Base-by-base conservation (phyloP, 1,140 invertebrate genomes). In the Drosophila gunungcola region DNA sequence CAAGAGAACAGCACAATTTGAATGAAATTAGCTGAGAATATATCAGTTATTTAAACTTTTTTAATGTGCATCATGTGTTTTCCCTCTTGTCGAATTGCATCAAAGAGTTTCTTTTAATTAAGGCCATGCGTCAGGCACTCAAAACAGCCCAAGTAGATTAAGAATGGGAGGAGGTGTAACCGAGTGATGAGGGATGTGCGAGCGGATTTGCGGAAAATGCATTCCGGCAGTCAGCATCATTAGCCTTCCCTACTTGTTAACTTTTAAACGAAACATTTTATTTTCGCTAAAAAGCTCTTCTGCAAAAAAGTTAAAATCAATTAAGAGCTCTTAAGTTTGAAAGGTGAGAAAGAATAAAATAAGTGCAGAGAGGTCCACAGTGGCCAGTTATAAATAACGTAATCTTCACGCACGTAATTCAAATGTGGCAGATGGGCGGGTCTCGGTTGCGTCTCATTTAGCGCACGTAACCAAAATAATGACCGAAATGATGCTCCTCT, bases 391-490 rank as follows among this genome's bases (percentile, higher is more conserved):
- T 84, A 89, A 89, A 89, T 84, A 89, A 89, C 77, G 62, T 72
- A 89, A 89, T 89, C 84, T 89, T 89, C 80, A 89, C 77, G 84
- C 84, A 89, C 84, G 84, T 89, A 89, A 84, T 82, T 84, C 85
- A 89, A 89, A 89, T 79, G 73, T 57, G 74, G 54, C 77, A 68
- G 46, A 52, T 61, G 54, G 74, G 73, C 65, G 62, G 52, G 29
- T 65, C 61, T 42, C 27, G 27, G 84, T 78, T 82, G 84, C 84
- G 85, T 89, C 84, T 89, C 84, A 89, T 89, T 89, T 89, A 89
- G 69, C 84, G 80, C 84, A 89, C 84, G 84, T 89, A 89, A 63
- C 80, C 83, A 89, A 90, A 90, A 89, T 90, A 89, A 89, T 89
- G 84, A 90, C 85, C 85, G 55, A 90, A 90, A 89, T 89, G 81